A percentile compares a stretch with the other conserved stretches of the same genome.
phyloP scores from a whole-genome alignment of 1,140 invertebrate species.

The Leptinotarsa defecta region DNA sequence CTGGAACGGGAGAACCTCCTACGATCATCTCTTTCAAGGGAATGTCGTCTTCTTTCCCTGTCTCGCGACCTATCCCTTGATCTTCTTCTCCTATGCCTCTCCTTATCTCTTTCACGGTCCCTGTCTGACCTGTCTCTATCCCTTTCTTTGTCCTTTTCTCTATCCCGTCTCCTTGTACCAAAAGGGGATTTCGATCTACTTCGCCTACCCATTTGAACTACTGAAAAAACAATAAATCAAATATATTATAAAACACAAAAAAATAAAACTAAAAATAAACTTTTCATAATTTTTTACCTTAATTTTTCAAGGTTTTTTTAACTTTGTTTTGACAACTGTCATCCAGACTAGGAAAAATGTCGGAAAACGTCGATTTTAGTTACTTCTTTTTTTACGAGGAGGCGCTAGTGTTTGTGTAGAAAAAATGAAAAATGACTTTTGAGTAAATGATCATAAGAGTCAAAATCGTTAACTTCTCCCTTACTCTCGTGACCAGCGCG shows the following conservation, averaged over 20 bases:
- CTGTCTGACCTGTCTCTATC: conserved; percentile 56
- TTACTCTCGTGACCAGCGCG: not conserved
- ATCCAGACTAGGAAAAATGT: conserved; percentile 47
- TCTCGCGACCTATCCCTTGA: conserved; percentile 63
- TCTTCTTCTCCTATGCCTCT: conserved; percentile 60
- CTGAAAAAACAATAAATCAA: conserved; percentile 32
- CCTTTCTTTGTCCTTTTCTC: conserved; percentile 55
- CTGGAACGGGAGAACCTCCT: conserved; percentile 60
- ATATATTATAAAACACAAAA: not conserved
- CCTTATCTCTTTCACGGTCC: conserved; percentile 61
- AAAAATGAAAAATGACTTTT: not conserved
- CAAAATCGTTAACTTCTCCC: conserved; percentile 20
- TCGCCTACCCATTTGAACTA: conserved; percentile 49
- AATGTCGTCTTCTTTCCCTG: conserved; percentile 54
- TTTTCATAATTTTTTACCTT: conserved; percentile 45
- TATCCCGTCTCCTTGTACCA: conserved; percentile 47
- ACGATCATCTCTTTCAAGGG: conserved; percentile 57
- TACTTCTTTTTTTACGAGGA: conserved; percentile 49
- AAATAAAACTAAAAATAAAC: conserved; percentile 33
- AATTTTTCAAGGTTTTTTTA: conserved; percentile 37
- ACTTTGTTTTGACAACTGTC: conserved; percentile 47
- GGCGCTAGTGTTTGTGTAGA: conserved; percentile 46
- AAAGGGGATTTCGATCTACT: conserved; percentile 54
- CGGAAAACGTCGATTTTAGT: conserved; percentile 52
- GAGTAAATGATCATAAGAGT: conserved; percentile 19